Evolutionary conservation across 2,113 vertebrate genomes (phyloP), one percentile per base, ranked within the genome.

Genomic region (Raphicerus campestris): DNA sequence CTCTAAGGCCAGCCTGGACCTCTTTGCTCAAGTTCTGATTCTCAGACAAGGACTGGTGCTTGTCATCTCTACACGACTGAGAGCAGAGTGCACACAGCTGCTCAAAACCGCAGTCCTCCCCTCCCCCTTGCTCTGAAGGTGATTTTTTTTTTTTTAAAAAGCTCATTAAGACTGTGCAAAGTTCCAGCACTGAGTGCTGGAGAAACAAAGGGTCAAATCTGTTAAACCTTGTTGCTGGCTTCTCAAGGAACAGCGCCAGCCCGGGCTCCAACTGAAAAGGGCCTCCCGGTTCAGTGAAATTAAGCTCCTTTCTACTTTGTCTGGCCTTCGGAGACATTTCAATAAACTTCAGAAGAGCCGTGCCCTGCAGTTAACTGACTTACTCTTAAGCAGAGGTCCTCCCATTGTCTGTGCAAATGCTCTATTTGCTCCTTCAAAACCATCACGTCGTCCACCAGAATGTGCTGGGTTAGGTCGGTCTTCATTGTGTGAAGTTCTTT

Each of bases 381-480:
- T 73, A 99, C 99, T 86, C 98, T 86, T 11, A 98, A 78, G 95
- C 99, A 99, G 56, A 99, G 98, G 87, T 99, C 99, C 98, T 99
- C 99, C 99, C 99, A 99, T 95, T 99, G 99, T 93, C 98, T 95
- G 98, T 99, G 99, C 96, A 99, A 96, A 82, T 99, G 98, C 45
- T 99, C 99, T 42, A 99, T 99, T 97, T 99, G 99, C 97, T 99
- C 99, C 98, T 99, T 97, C 92, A 99, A 98, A 96, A 99, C 98
- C 98, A 99, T 92, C 86, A 99, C 93, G 70, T 99, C 99, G 82
- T 99, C 99, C 0, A 98, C 96, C 26, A 99, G 98, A 98, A 99
- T 97, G 97, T 98, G 99, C 97, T 98, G 98, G 5, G 98, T 98
- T 97, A 99, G 97, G 66, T 99, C 99, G 2, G 97, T 98, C 98